phyloP scores from a whole-genome alignment of 2,797 vertebrate genomes.

The Remorina albescens region DNA sequence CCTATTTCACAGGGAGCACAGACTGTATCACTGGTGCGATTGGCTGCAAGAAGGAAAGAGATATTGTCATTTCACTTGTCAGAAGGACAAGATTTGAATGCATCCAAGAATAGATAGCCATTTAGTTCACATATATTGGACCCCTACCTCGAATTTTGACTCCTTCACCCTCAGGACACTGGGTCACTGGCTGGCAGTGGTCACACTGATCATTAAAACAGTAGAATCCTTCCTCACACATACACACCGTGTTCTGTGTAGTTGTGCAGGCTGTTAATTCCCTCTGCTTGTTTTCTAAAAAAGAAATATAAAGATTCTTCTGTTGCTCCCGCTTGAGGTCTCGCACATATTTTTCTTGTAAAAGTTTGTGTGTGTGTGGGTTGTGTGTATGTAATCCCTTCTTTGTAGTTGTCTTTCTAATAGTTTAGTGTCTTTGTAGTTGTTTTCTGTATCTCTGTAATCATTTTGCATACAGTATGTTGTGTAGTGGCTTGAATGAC shows the following conservation, averaged over 20 bases:
- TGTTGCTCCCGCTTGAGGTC: neutral
- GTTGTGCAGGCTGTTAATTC: constrained; percentile 13
- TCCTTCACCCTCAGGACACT: constrained; percentile 52
- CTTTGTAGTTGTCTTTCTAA: neutral
- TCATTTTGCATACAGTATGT: too few relatives aligned
- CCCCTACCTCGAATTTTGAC: constrained; percentile 64
- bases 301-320: neutral
- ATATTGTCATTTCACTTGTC: neutral
- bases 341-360: neutral
- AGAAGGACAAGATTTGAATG: neutral
- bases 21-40: constrained; percentile 29
- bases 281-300: constrained; percentile 27
- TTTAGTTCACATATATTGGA: neutral
- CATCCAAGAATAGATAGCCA: neutral
- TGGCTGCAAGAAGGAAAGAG: constrained; percentile 57
- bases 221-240: constrained; percentile 65
- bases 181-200: constrained; percentile 21
- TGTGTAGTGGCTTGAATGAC: too few relatives aligned
- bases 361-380: neutral
- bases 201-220: neutral
- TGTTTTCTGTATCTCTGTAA: neutral
- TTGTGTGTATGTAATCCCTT: neutral
- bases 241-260: constrained; percentile 58
- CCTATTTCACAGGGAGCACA: constrained; percentile 68
- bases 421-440: neutral